Percentiles rank a stretch among this genome's conserved stretches.
phyloP scores from a whole-genome alignment of 2,888 invertebrate species.

The Terebella lapidaria region DNA sequence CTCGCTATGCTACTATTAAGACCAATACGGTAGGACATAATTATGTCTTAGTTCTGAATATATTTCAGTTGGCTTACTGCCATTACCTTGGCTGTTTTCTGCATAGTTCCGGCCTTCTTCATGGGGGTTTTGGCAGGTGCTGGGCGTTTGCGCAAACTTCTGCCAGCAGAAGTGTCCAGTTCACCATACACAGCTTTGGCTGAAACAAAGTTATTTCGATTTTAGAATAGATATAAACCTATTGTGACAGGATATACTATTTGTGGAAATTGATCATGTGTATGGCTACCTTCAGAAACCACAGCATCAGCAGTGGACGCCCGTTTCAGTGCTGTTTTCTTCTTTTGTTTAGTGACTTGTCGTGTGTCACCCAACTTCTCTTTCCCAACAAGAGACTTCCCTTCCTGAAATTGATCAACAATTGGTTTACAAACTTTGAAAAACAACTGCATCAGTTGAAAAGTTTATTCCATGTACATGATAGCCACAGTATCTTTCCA shows the following conservation, averaged over 20 bases:
- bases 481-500: too few relatives aligned
- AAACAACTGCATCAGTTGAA: too few relatives aligned
- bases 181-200: constrained; percentile 16
- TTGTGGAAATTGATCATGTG: too few relatives aligned
- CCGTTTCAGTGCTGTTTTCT: constrained; percentile 1
- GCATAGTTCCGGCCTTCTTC: constrained; percentile 45
- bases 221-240: too few relatives aligned
- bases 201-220: constrained; percentile 6
- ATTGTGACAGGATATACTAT: too few relatives aligned
- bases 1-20: too few relatives aligned
- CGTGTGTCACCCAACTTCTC: constrained; percentile 46
- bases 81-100: constrained; percentile 75
- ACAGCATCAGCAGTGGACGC: background rate
- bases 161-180: constrained; percentile 12
- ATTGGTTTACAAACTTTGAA: background rate
- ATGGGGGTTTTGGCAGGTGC: constrained; percentile 26
- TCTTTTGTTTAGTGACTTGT: constrained; percentile 35
- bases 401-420: constrained; percentile 33
- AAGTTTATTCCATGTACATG: too few relatives aligned
- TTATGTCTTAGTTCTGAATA: too few relatives aligned
- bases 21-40: too few relatives aligned
- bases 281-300: background rate
- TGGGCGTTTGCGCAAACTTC: constrained; percentile 1
- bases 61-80: too few relatives aligned
- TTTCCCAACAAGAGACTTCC: constrained; percentile 34